Base-by-base conservation (phyloP, 2,888 invertebrate species). In the Lasius fuliginosus region DNA sequence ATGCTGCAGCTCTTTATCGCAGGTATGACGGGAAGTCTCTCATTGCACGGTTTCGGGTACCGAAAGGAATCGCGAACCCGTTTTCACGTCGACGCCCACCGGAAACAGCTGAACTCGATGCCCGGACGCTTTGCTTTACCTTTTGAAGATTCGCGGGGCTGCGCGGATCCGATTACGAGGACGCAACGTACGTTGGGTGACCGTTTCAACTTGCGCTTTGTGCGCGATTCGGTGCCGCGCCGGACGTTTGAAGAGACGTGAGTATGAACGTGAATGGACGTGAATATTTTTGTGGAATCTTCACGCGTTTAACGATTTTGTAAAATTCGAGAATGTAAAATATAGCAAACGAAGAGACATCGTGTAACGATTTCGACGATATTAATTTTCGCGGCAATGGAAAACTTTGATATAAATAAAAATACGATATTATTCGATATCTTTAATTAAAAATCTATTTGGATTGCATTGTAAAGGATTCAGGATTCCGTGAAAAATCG, bases 51-150 rank as follows among this genome's bases (percentile, higher is more conserved):
- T 86, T 85, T 87, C 89, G 87, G 60, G 83, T 82, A 67, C 74
- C 86, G 86, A 91, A 92, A 93, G 93, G 92, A 94, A 94, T 94
- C 95, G 94, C 94, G 74, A 81, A 81, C 79, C 79, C 79, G 79
- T 81, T 81, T 81, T 94, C 92, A 91, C 92, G 93, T 92, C 60
- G 81, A 94, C 95, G 95, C 95, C 95, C 95, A 95, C 95, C 95
- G 95, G 95, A 95, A 94, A 89, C 95, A 95, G 95, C 95, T 95
- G 95, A 92, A 89, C 73, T 83, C 88, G 88, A 86, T 88, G 88
- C 89, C 87, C 94, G 93, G 94, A 94, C 94, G 92, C 93, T 92
- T 92, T 91, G 92, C 93, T 92, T 92, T 91, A 86, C 84, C 86
- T 88, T 87, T 90, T 86, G 88, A 90, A 92, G 93, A 93, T 93